Evolutionary conservation across 1,140 invertebrate genomes (phyloP).

Genomic region (Scaptomyza hsui): DNA sequence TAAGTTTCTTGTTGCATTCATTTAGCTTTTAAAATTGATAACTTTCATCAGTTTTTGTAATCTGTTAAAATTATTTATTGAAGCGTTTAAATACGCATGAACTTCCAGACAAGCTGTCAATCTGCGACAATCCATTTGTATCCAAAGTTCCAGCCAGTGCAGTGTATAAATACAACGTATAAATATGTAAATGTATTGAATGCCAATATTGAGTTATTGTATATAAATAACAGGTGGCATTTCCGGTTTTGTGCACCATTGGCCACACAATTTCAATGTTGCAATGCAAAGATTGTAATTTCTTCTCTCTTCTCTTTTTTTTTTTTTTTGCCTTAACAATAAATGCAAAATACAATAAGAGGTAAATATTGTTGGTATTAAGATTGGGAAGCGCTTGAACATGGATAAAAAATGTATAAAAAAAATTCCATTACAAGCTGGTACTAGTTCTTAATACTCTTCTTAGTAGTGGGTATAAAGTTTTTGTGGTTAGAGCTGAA

Average conservation of each 20-base stretch:
- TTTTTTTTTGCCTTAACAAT: slow-evolving; percentile 10
- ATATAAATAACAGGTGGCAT: slow-evolving; percentile 65
- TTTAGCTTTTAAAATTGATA: neutral
- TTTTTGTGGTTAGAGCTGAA: neutral
- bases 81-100: slow-evolving; percentile 62
- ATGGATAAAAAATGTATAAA: neutral
- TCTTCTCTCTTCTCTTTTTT: too few species aligned
- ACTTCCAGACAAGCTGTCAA: slow-evolving; percentile 62
- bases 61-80: slow-evolving; percentile 60
- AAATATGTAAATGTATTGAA: slow-evolving; percentile 21
- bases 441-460: neutral
- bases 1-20: neutral
- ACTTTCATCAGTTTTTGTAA: slow-evolving; percentile 1
- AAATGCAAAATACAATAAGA: slow-evolving; percentile 45
- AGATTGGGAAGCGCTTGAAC: slow-evolving; percentile 1
- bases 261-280: slow-evolving; percentile 35
- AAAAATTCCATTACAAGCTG: neutral
- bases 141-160: neutral
- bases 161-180: neutral
- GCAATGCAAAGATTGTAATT: slow-evolving; percentile 20
- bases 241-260: slow-evolving; percentile 57
- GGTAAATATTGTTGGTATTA: slow-evolving; percentile 44
- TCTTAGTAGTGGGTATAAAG: neutral
- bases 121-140: slow-evolving; percentile 39
- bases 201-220: slow-evolving; percentile 52